Base-by-base conservation (phyloP, 2,113 vertebrate genomes). In the Megaceryle maxima region DNA sequence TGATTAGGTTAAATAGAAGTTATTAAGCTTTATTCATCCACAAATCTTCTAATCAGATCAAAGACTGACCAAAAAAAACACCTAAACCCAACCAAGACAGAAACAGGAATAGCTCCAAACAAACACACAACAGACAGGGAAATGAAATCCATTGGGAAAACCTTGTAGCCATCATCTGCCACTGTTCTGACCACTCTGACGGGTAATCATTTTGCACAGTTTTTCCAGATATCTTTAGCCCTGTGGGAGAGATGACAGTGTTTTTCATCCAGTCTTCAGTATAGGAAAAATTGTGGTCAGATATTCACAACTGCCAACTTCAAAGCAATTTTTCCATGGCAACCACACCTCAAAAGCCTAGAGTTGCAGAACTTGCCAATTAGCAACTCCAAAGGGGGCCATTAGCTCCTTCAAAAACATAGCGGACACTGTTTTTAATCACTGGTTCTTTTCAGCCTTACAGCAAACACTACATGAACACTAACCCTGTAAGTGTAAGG, bases 321-420 rank as follows among this genome's bases (percentile, higher is more conserved):
- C 98, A 99, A 99, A 99, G 98, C 80, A 92, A 83, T 98, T 97
- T 98, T 97, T 97, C 98, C 98, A 98, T 98, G 98, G 98, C 98
- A 98, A 98, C 97, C 29, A 19, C 96, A 98, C 96, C 98, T 99
- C 98, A 98, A 98, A 99, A 98, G 97, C 97, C 97, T 86, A 78
- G 67, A 92, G 96, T 88, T 97, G 97, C 97, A 98, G 95, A 97
- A 97, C 98, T 98, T 98, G 97, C 98, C 98, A 99, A 99, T 99
- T 99, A 99, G 96, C 98, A 98, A 94, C 97, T 98, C 97, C 98
- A 98, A 98, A 96, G 95, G 98, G 98, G 97, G 95, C 96, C 98
- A 98, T 99, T 98, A 98, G 95, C 96, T 98, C 93, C 95, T 97
- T 98, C 95, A 98, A 97, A 98, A 98, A 98, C 91, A 83, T 96